Conservation (phyloP, 2,113 vertebrate genomes). For the Bos javanicus region DNA sequence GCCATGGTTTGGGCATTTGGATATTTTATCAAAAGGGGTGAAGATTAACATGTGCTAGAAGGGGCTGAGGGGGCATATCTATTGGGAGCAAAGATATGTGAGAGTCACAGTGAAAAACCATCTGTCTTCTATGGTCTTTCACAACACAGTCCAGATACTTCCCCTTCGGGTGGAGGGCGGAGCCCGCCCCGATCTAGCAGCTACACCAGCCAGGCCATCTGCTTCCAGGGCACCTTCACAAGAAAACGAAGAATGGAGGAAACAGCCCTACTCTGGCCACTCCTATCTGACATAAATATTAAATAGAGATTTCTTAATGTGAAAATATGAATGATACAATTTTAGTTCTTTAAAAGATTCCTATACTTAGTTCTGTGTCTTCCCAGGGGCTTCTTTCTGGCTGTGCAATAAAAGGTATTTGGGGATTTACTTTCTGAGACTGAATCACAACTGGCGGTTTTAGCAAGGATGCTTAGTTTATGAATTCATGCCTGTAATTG, state of each 20-base stretch:
- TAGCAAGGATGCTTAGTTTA: neutral
- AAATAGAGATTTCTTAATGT: neutral
- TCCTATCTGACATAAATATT: neutral
- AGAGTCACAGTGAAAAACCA: neutral
- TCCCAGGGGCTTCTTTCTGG: neutral
- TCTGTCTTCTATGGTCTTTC: neutral
- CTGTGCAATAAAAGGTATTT: neutral
- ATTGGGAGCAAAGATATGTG: neutral
- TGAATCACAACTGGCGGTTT: neutral
- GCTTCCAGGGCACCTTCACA: neutral
- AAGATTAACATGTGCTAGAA: neutral
- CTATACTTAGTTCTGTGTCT: neutral
- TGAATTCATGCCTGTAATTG: neutral
- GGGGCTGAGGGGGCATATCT: neutral
- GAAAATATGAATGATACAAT: neutral
- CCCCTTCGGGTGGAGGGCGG: neutral
- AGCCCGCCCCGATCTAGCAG: neutral
- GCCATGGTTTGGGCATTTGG: neutral
- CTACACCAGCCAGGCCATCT: neutral
- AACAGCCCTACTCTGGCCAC: neutral
- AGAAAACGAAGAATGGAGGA: neutral
- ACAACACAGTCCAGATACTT: neutral
- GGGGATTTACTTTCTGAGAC: neutral
- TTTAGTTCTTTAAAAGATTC: neutral
- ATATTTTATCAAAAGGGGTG: neutral